A percentile compares a stretch with the other conserved stretches of the same genome.
Conservation (phyloP, 1,140 invertebrate species). For the Zaprionus davidi region DNA sequence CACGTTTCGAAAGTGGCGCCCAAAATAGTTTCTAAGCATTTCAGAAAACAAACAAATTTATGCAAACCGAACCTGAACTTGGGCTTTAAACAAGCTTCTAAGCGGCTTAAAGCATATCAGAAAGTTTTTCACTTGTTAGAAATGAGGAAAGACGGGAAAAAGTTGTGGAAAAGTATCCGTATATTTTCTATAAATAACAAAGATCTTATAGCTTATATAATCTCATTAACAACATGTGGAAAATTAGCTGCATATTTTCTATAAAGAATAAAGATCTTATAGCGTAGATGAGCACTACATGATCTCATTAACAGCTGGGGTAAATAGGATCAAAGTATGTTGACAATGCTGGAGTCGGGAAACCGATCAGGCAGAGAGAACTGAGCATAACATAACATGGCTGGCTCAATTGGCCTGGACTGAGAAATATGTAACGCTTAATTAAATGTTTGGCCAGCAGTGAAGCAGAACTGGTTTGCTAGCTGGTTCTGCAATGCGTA, state of each 20-base stretch:
- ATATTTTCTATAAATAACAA: background rate
- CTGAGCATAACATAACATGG: background rate
- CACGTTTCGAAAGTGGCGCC: background rate
- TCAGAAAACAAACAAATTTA: background rate
- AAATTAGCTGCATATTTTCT: background rate
- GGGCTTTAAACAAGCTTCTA: background rate
- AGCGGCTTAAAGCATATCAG: background rate
- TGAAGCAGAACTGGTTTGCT: conserved; percentile 45
- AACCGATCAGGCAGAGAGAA: conserved; percentile 29
- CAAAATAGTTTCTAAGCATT: background rate
- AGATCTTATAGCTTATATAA: background rate
- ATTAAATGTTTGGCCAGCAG: conserved; percentile 47
- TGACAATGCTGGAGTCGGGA: background rate
- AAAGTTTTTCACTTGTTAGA: background rate
- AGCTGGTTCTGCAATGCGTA: conserved; percentile 59
- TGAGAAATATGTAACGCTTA: conserved; percentile 38
- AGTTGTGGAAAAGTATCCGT: background rate
- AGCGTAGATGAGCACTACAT: background rate
- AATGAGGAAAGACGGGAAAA: background rate
- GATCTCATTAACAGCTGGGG: background rate
- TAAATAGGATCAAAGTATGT: background rate
- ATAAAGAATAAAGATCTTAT: background rate
- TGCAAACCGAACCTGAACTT: background rate
- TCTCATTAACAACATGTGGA: background rate
- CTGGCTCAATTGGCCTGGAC: conserved; percentile 16